Evolutionary conservation across 2,888 invertebrate genomes (phyloP).

Genomic region (Brachyopa scutellaris): DNA sequence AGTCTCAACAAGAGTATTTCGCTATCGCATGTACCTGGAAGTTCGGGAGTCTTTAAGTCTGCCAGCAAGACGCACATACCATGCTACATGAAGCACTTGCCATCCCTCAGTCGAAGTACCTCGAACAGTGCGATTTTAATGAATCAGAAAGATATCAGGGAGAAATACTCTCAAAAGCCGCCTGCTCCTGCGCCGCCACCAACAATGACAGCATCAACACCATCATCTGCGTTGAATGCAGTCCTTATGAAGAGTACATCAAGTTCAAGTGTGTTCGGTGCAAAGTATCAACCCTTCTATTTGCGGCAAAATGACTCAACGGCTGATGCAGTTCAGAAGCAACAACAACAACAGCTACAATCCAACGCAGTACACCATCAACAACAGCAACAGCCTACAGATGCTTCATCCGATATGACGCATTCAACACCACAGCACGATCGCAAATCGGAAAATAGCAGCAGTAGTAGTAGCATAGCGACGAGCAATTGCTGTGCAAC

Average conservation of each 20-base stretch:
- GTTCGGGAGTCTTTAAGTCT: slow-evolving; percentile 75
- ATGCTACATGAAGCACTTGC: slow-evolving; percentile 80
- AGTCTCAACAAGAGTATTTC: slow-evolving; percentile 80
- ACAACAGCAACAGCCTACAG: slow-evolving; percentile 9
- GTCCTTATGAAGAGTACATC: slow-evolving; percentile 80
- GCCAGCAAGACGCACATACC: slow-evolving; percentile 80
- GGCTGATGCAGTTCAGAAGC: slow-evolving; percentile 66
- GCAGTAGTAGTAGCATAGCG: slow-evolving; percentile 79
- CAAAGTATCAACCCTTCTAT: slow-evolving; percentile 75
- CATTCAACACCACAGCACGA: slow-evolving; percentile 77
- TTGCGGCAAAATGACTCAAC: slow-evolving; percentile 72
- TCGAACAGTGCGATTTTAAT: slow-evolving; percentile 80
- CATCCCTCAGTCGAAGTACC: slow-evolving; percentile 80
- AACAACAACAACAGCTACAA: slow-evolving; percentile 68
- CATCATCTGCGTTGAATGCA: slow-evolving; percentile 61
- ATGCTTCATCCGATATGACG: slow-evolving; percentile 54
- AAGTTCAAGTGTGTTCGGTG: slow-evolving; percentile 80
- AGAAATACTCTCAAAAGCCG: slow-evolving; percentile 62
- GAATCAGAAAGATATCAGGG: slow-evolving; percentile 54
- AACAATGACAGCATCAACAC: slow-evolving; percentile 50
- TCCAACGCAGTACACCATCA: slow-evolving; percentile 28
- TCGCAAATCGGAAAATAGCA: slow-evolving; percentile 81
- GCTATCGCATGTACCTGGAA: slow-evolving; percentile 78
- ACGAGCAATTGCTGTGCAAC: slow-evolving; percentile 80
- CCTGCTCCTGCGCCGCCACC: slow-evolving; percentile 52